Evolutionary conservation across 2,797 vertebrate species (phyloP), one percentile per base, ranked within the genome.

Genomic region (Leptodactylus fallax): DNA sequence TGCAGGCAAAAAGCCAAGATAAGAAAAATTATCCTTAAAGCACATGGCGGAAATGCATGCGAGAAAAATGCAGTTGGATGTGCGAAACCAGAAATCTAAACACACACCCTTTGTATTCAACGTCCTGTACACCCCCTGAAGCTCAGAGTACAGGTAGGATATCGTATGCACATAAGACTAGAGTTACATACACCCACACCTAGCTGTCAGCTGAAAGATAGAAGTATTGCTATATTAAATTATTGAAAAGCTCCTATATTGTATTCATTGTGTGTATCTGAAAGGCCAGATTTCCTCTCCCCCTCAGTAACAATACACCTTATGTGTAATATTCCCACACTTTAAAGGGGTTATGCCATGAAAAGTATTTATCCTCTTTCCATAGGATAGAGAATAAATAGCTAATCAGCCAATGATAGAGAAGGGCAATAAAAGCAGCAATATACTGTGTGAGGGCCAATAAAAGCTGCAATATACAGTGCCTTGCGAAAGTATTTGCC

Each of bases 1-100:
- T 80, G 45, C 49, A 27, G 86, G 71, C 71, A 72, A 58, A 17
- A 53, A 49, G 86, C 86, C 86, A 69, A 79, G 61, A 21, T 67
- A 5, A 71, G 27, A 71, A 71, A 56, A 51, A 7, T 21, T 47
- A 76, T 76, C 83, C 78, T 61, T 65, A 77, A 67, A 77, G 45
- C 58, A 65, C 11, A 21, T 55, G 55, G 71, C 12, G 80, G 71
- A 76, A 82, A 77, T 76, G 60, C 45, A 55, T 27, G 8, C 36
- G 23, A 45, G 83, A 85, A 87, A n/a, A 67, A 79, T 86, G 86
- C 80, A 74, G 86, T 53, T 87, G 80, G 80, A 65, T 83, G 78
- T 87, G 80, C 36, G 71, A 82, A 78, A 83, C 56, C n/a, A 86
- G 79, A 87, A 77, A 11, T 82, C 25, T 27, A 53, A 51, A 76